A percentile compares a stretch with the other conserved stretches of the same genome.
These are phyloP conservation scores for Tetraodon nigroviridis DNA, from an alignment of 2,113 vertebrate genomes.

Conservation along the genomic window DNA sequence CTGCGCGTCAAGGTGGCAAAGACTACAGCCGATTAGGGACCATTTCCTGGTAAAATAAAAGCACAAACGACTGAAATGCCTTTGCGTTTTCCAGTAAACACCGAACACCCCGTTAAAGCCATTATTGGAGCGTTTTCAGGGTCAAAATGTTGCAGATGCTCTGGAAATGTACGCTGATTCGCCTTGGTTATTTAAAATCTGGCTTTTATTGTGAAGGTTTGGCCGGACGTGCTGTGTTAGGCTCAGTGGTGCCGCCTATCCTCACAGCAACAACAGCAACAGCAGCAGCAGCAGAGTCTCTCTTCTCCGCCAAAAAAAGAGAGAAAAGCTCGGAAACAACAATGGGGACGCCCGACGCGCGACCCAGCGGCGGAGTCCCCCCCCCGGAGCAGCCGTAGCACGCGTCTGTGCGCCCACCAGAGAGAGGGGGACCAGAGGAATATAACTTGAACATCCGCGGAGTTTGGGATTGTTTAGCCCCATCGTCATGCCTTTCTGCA, in stretches of 20 bases:
- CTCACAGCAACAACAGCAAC: constrained; percentile 13
- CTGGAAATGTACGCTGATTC: too few relatives aligned
- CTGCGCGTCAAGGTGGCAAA: constrained; percentile 10
- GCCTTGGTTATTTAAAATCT: too few relatives aligned
- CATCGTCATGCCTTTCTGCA: constrained; percentile 73
- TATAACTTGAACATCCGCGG: constrained; percentile 40
- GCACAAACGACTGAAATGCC: background rate
- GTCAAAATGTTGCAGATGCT: too few relatives aligned
- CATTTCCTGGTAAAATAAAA: constrained; percentile 34
- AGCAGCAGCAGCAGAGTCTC: constrained; percentile 31
- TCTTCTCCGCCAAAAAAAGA: constrained; percentile 10
- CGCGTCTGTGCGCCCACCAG: constrained; percentile 26
- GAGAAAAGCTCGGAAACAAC: constrained; percentile 37
- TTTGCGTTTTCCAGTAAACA: too few relatives aligned
- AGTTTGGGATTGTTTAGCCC: constrained; percentile 28
- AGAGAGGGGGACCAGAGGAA: constrained; percentile 26
- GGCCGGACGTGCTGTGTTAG: constrained; percentile 18
- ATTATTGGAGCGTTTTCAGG: too few relatives aligned
- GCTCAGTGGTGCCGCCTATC: background rate
- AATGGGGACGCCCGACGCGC: constrained; percentile 61
- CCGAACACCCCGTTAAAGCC: too few relatives aligned
- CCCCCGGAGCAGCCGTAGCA: constrained; percentile 13
- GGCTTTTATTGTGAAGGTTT: constrained; percentile 14
- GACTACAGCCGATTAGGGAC: background rate
- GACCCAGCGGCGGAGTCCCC: constrained; percentile 43